A percentile compares a stretch with the other conserved stretches of the same genome.
Evolutionary conservation across 2,113 vertebrate species (phyloP).

Genomic region (Xiphophorus hellerii): DNA sequence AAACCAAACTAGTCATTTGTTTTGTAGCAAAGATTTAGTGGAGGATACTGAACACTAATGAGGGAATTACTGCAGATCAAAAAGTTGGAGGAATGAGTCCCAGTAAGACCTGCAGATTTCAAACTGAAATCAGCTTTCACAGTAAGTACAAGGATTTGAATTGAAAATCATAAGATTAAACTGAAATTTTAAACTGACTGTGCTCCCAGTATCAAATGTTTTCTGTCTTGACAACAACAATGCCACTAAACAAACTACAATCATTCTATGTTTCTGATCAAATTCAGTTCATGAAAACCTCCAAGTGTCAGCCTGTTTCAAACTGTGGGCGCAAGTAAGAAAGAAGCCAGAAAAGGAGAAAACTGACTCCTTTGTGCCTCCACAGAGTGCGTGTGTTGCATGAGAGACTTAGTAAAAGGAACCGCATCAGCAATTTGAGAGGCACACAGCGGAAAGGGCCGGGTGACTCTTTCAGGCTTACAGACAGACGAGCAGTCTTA

Average conservation of each 20-base stretch:
- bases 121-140: conserved; percentile 44
- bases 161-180: conserved; percentile 35
- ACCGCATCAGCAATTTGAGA: conserved; percentile 39
- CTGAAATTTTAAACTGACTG: conserved; percentile 21
- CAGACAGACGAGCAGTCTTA: conserved; percentile 1
- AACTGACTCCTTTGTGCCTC: conserved; percentile 63
- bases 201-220: not conserved
- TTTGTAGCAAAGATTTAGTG: not conserved
- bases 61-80: not conserved
- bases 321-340: conserved; percentile 45
- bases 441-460: conserved; percentile 11
- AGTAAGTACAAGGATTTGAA: conserved; percentile 56
- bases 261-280: conserved; percentile 12
- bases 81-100: not conserved
- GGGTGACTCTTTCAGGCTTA: conserved; percentile 18
- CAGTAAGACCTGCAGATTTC: conserved; percentile 10
- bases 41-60: not conserved
- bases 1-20: not conserved
- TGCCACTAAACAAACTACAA: not conserved
- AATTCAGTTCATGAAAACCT: conserved; percentile 14
- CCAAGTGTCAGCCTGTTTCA: conserved; percentile 25
- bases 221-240: not conserved
- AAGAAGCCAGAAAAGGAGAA: conserved; percentile 43
- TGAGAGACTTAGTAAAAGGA: conserved; percentile 11
- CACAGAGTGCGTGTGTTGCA: conserved; percentile 8